Evolutionary conservation across 2,113 vertebrate genomes (phyloP), one percentile per base, ranked within the genome.

Genomic region (Oryctolagus cuniculus): DNA sequence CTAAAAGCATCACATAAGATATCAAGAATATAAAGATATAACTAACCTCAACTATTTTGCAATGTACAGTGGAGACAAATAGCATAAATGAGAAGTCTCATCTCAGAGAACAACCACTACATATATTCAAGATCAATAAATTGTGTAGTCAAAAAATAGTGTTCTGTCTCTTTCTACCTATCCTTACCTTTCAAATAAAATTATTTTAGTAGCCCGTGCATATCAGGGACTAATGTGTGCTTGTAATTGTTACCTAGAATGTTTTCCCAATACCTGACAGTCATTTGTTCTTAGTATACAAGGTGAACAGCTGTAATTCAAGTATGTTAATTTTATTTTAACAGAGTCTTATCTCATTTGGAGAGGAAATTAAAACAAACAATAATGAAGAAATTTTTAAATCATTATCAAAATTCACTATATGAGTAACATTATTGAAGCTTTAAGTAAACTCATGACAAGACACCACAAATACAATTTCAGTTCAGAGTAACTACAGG

Each of bases 351-450:
- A 83, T 12, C 24, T 2, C 1, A 63, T 92, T 94, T 21, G 7
- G 10, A 73, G 34, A 74, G 12, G 58, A 31, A 69, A 44, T 95
- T 80, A 51, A 95, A 36, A 73, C 19, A 90, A 69, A 83, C n/a
- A 31, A 38, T 83, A 82, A 31, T 90, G 36, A 82, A 89, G 19
- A 75, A 89, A 0, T 2, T 66, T 61, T 27, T 44, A 73, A n/a
- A 5, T 51, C 12, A 72, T 38, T 61, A 6, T 24, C 10, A 83
- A 63, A 75, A 5, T 84, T 87, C 84, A 53, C 73, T 63, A 72
- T 89, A 66, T 29, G 21, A 29, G 1, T 22, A 70, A 66, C 9
- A 7, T 80, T 79, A 74, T 70, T 79, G 27, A 75, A 27, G n/a
- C 64, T 91, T 91, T 89, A n/a, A 51, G 11, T 84, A 78, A 91